These are phyloP conservation scores for Condylura cristata DNA, from an alignment of 2,113 vertebrate species.

Conservation along the genomic window DNA sequence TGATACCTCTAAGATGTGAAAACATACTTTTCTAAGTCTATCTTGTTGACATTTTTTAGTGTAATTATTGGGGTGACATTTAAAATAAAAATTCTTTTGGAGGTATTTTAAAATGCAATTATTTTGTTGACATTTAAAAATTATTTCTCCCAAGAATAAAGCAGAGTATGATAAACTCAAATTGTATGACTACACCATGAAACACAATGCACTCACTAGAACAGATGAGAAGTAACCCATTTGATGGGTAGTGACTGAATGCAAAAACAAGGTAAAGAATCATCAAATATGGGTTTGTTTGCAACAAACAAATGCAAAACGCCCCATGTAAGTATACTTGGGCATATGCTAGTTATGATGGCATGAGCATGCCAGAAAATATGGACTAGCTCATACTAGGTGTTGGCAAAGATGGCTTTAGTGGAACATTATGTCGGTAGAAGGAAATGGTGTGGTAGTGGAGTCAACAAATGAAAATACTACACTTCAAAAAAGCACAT, in stretches of 20 bases:
- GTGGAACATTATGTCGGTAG: not conserved
- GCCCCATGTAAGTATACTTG: not conserved
- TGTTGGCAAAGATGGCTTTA: not conserved
- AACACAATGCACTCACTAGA: not conserved
- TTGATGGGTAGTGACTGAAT: not conserved
- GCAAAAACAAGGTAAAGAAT: not conserved
- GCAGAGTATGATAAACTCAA: slow-evolving; percentile 75
- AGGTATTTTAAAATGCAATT: slow-evolving; percentile 71
- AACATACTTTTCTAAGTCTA: not conserved
- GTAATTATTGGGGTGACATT: slow-evolving; percentile 50
- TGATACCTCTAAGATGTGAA: not conserved
- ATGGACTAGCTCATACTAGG: not conserved
- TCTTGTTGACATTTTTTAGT: slow-evolving; percentile 75
- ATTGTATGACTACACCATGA: slow-evolving; percentile 62
- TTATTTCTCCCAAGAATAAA: slow-evolving; percentile 59
- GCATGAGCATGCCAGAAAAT: not conserved
- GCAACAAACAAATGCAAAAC: not conserved
- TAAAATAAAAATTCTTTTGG: slow-evolving; percentile 57
- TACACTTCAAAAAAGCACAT: not conserved
- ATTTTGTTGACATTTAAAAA: slow-evolving; percentile 74
- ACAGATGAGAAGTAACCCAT: not conserved
- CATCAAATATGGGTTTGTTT: not conserved
- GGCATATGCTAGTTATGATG: not conserved
- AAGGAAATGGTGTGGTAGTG: not conserved
- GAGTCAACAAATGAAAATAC: not conserved